Conservation (phyloP, 2,888 invertebrate species). For the Orthonychiurus folsomi region DNA sequence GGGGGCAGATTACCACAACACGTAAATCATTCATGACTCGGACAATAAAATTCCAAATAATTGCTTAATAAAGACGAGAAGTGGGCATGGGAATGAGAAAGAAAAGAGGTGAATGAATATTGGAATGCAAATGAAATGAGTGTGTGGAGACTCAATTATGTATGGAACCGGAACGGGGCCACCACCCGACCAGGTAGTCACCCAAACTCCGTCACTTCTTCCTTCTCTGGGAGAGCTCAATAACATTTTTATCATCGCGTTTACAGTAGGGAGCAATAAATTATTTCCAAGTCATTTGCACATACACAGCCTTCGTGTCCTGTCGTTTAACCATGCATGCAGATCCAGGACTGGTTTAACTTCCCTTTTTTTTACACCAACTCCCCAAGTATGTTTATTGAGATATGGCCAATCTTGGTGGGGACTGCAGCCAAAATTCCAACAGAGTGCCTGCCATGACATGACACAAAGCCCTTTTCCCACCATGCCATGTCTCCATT, state of each 20-base stretch:
- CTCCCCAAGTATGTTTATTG: background rate
- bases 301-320: background rate
- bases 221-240: background rate
- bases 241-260: conserved; percentile 1
- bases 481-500: no score
- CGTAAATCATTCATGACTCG: background rate
- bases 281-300: background rate
- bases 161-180: background rate
- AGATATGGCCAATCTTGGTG: background rate
- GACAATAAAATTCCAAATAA: background rate
- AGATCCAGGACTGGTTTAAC: background rate
- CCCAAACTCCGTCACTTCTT: background rate
- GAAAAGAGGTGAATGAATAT: background rate
- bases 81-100: no score
- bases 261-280: conserved; percentile 1
- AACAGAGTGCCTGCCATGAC: no score
- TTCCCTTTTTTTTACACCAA: background rate
- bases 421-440: no score
- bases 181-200: background rate
- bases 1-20: no score
- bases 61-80: background rate
- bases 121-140: background rate
- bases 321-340: background rate
- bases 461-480: no score
- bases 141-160: background rate